These are phyloP conservation scores for Drosophila fulvimacula DNA, from an alignment of 2,888 invertebrate genomes.

Conservation along the genomic window DNA sequence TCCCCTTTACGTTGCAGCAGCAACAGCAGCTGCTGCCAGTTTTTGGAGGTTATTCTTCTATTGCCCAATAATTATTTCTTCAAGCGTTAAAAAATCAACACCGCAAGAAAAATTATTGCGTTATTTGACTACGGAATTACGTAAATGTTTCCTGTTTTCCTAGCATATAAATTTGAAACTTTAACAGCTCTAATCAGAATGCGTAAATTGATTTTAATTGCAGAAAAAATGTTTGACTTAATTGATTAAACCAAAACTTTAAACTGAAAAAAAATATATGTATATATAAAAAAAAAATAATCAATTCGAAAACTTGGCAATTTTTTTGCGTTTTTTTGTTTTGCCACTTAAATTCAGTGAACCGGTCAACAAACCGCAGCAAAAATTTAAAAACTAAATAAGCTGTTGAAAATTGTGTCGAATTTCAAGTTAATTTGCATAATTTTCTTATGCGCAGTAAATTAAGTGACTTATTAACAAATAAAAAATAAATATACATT, in stretches of 20 bases:
- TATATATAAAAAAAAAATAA: conserved; percentile 7
- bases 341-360: conserved; percentile 31
- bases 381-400: conserved; percentile 16
- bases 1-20: conserved; percentile 19
- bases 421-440: conserved; percentile 27
- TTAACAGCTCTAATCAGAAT: conserved; percentile 7
- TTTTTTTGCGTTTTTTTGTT: background rate
- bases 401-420: conserved; percentile 34
- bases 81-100: conserved; percentile 39
- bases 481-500: conserved; percentile 1
- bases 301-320: conserved; percentile 35
- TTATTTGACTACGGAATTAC: conserved; percentile 30
- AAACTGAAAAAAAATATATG: background rate
- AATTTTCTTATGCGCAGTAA: conserved; percentile 15
- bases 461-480: conserved; percentile 8
- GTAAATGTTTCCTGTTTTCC: conserved; percentile 44
- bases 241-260: conserved; percentile 23
- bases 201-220: conserved; percentile 9
- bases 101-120: conserved; percentile 27
- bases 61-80: conserved; percentile 56
- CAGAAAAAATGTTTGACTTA: background rate
- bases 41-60: conserved; percentile 54
- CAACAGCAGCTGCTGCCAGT: conserved; percentile 23
- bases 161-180: conserved; percentile 5
- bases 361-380: conserved; percentile 41